phyloP scores from a whole-genome alignment of 1,140 invertebrate genomes.

The Formica selysi region DNA sequence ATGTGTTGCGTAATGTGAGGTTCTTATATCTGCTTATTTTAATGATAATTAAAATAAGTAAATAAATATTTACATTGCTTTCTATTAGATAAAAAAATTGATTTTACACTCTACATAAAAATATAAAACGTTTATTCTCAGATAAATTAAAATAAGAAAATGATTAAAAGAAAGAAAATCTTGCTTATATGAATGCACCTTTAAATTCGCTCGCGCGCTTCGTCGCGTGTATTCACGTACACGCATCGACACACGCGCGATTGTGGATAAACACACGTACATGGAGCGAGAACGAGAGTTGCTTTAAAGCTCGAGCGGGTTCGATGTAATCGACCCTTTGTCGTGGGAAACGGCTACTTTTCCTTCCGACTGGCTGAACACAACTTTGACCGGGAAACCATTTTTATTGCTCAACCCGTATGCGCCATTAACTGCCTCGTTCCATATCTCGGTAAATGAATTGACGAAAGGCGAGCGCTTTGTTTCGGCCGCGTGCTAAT shows the following conservation, averaged over 20 bases:
- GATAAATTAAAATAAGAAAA: neutral
- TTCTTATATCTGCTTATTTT: neutral
- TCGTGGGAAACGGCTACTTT: slow-evolving; percentile 63
- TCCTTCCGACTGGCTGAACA: slow-evolving; percentile 56
- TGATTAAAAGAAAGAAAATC: neutral
- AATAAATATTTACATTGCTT: too few relatives aligned
- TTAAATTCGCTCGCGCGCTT: slow-evolving; percentile 34
- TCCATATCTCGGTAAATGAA: slow-evolving; percentile 45
- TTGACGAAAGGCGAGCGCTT: neutral
- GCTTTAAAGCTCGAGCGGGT: slow-evolving; percentile 55
- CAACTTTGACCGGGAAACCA: slow-evolving; percentile 26
- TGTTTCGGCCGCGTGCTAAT: neutral
- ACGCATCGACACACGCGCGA: neutral
- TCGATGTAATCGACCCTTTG: slow-evolving; percentile 56
- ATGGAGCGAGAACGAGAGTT: slow-evolving; percentile 54
- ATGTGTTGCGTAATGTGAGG: neutral
- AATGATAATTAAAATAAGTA: neutral
- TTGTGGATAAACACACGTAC: slow-evolving; percentile 26
- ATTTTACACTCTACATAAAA: neutral
- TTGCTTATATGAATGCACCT: slow-evolving; percentile 27
- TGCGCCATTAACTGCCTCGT: slow-evolving; percentile 27
- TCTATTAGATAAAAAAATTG: neutral
- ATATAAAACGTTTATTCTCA: too few relatives aligned
- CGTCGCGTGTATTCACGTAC: neutral
- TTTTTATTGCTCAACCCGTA: slow-evolving; percentile 40